These are phyloP conservation scores for Falco peregrinus DNA, from an alignment of 2,797 vertebrate species.

Conservation along the genomic window DNA sequence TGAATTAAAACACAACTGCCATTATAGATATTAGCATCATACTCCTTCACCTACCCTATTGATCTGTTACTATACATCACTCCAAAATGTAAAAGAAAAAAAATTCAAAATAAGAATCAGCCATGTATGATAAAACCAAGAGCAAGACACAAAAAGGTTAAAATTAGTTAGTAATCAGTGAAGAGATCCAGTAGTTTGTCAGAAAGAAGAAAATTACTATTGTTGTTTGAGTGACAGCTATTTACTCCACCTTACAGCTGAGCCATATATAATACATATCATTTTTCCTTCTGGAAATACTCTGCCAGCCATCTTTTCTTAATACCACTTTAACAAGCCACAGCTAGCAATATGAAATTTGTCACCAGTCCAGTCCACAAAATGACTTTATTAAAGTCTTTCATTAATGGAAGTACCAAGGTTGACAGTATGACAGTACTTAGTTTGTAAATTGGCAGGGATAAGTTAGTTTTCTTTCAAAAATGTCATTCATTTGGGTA, in stretches of 20 bases:
- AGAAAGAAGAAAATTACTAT: not conserved
- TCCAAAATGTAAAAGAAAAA: not conserved
- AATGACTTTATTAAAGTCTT: conserved; percentile 34
- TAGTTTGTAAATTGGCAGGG: not conserved
- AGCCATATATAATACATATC: not conserved
- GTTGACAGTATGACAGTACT: conserved; percentile 40
- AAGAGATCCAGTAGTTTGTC: not conserved
- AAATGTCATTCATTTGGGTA: not conserved
- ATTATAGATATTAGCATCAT: not conserved
- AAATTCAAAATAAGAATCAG: not conserved
- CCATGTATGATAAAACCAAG: not conserved
- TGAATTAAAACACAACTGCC: not conserved
- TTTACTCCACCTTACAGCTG: not conserved
- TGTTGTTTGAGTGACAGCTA: not conserved
- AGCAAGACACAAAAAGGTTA: not conserved
- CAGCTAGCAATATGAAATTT: conserved; percentile 17
- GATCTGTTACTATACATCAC: not conserved
- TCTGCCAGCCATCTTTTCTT: conserved; percentile 7
- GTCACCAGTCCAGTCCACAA: not conserved
- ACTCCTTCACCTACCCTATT: not conserved
- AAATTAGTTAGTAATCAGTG: not conserved
- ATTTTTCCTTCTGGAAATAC: conserved; percentile 44
- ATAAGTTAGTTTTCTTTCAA: conserved; percentile 32
- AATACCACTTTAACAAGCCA: conserved; percentile 34
- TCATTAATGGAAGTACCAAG: conserved; percentile 22